A percentile compares a stretch with the other conserved stretches of the same genome.
Evolutionary conservation across 2,888 invertebrate genomes (phyloP).

Genomic region (Callyntrura guangdongensis): DNA sequence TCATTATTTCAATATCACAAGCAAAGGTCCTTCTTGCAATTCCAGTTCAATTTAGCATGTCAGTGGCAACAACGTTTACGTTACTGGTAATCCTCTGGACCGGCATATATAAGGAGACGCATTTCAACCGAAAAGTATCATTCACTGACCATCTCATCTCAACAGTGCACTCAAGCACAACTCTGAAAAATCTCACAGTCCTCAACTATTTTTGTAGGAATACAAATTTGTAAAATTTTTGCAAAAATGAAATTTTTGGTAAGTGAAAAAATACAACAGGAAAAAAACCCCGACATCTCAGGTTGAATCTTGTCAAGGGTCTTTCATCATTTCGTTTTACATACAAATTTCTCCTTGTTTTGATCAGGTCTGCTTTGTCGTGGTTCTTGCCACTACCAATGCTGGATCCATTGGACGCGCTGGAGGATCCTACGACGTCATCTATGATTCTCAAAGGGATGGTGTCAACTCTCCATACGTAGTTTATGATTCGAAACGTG

Average conservation of each 20-base stretch:
- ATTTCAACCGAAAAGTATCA: slow-evolving; percentile 68
- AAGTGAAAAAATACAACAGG: slow-evolving; percentile 16
- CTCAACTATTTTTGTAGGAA: slow-evolving; percentile 32
- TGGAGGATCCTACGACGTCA: slow-evolving; percentile 65
- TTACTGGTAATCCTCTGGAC: slow-evolving; percentile 66
- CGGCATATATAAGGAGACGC: slow-evolving; percentile 76
- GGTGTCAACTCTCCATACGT: slow-evolving; percentile 77
- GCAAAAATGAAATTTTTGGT: slow-evolving; percentile 71
- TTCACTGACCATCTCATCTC: slow-evolving; percentile 70
- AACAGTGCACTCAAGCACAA: slow-evolving; percentile 56
- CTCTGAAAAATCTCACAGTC: not conserved
- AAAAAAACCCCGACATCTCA: not conserved
- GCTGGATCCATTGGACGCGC: slow-evolving; percentile 71
- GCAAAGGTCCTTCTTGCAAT: slow-evolving; percentile 71
- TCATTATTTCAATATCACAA: slow-evolving; percentile 72
- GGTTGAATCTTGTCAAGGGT: not conserved
- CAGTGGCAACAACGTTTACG: slow-evolving; percentile 30
- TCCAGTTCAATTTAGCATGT: slow-evolving; percentile 74
- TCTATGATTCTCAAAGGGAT: slow-evolving; percentile 78
- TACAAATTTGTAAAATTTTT: slow-evolving; percentile 30
- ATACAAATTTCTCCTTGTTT: slow-evolving; percentile 6
- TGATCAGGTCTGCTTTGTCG: slow-evolving; percentile 64
- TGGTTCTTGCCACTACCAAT: slow-evolving; percentile 61
- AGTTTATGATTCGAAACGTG: slow-evolving; percentile 76
- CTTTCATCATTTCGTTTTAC: not conserved